A percentile compares a stretch with the other conserved stretches of the same genome.
phyloP scores from a whole-genome alignment of 2,113 vertebrate genomes.

The Centropus bengalensis region DNA sequence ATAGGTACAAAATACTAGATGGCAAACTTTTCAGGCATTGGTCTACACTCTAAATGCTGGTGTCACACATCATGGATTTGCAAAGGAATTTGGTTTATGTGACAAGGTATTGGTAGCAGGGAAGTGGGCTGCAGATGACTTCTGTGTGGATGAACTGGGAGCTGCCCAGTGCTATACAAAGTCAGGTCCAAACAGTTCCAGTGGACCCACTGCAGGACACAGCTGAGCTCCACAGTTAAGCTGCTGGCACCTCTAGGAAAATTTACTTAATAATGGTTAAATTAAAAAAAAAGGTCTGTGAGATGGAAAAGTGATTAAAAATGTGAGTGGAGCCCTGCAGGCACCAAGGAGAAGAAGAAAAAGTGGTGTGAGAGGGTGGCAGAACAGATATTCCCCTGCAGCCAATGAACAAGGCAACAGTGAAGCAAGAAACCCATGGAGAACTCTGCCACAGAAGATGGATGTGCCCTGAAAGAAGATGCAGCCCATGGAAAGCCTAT shows the following conservation, averaged over 20 bases:
- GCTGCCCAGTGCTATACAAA: fast-evolving
- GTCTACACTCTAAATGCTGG: not conserved
- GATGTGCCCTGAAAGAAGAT: not conserved
- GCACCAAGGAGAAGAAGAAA: not conserved
- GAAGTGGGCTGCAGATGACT: not conserved
- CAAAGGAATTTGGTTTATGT: not conserved
- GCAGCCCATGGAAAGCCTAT: not conserved
- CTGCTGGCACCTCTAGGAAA: not conserved
- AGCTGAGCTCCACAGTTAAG: not conserved
- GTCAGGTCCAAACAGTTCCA: fast-evolving
- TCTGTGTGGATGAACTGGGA: not conserved
- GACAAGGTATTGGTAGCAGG: not conserved
- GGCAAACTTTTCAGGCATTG: not conserved
- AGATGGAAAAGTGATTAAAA: not conserved
- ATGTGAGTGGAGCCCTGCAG: not conserved
- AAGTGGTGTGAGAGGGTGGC: fast-evolving
- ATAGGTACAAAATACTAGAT: not conserved
- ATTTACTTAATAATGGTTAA: not conserved
- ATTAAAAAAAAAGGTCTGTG: not conserved
- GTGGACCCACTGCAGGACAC: fast-evolving
- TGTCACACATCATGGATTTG: not conserved
- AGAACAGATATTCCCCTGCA: not conserved
- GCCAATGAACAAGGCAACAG: fast-evolving
- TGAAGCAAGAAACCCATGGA: not conserved
- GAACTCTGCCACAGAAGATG: not conserved